Percentiles rank a stretch among this genome's conserved stretches.
Evolutionary conservation across 2,113 vertebrate genomes (phyloP).

Genomic region (Gymnarchus niloticus): DNA sequence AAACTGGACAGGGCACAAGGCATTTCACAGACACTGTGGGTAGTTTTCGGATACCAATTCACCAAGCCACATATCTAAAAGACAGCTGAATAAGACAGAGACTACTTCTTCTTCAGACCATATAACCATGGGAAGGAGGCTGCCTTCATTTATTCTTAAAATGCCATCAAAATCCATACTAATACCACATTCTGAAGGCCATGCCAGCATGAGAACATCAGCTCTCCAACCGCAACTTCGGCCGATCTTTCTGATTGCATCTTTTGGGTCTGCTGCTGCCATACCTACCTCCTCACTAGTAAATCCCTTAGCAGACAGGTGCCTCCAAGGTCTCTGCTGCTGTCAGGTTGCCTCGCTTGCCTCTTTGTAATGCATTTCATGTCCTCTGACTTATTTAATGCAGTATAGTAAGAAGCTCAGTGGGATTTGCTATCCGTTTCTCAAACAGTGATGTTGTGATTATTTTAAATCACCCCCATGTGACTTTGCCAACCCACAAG

Average conservation of each 20-base stretch:
- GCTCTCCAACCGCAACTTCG: neutral
- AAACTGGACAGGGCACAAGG: too few species aligned
- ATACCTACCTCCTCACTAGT: too few species aligned
- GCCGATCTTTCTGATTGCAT: neutral
- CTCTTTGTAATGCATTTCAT: neutral
- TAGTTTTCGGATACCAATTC: neutral
- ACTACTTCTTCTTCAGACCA: too few species aligned
- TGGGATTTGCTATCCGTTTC: neutral
- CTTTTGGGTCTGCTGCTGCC: rapidly evolving
- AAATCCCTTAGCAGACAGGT: too few species aligned
- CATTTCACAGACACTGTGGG: neutral
- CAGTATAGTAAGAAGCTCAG: neutral
- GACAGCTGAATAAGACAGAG: too few species aligned
- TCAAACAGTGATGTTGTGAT: neutral
- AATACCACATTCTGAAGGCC: too few species aligned
- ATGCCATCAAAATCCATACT: too few species aligned
- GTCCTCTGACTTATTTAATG: neutral
- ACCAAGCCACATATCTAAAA: too few species aligned
- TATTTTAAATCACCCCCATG: neutral
- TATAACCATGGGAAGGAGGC: too few species aligned
- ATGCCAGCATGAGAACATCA: too few species aligned
- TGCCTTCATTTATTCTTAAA: too few species aligned
- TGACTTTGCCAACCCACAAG: neutral
- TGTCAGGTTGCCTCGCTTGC: neutral
- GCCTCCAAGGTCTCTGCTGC: neutral